Percentiles rank a stretch among this genome's conserved stretches.
Conservation (phyloP, 2,888 invertebrate species). For the Plebejus anna region DNA sequence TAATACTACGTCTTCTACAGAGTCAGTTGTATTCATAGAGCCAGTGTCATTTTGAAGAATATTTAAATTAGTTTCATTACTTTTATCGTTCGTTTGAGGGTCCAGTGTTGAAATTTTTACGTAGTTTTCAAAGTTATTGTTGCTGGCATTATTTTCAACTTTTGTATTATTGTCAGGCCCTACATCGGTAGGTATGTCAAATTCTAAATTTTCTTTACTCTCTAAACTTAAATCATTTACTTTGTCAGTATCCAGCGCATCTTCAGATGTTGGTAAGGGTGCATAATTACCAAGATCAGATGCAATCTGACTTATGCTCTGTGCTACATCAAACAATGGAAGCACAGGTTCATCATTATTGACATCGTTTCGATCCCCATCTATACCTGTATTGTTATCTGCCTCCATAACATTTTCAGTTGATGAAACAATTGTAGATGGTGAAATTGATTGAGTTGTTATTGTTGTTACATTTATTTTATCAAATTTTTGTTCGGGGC, state of each 20-base stretch:
- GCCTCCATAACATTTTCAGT: slow-evolving; percentile 51
- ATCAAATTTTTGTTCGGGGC: slow-evolving; percentile 46
- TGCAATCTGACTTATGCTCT: slow-evolving; percentile 75
- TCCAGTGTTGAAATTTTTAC: slow-evolving; percentile 67
- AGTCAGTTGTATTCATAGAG: slow-evolving; percentile 35
- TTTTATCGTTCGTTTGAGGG: slow-evolving; percentile 48
- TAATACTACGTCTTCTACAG: slow-evolving; percentile 34
- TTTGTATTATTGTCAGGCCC: slow-evolving; percentile 37
- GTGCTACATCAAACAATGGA: slow-evolving; percentile 67
- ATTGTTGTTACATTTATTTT: slow-evolving; percentile 61
- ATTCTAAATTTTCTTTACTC: slow-evolving; percentile 68
- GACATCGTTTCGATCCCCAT: slow-evolving; percentile 35
- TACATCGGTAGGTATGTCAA: slow-evolving; percentile 58
- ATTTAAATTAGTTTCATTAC: slow-evolving; percentile 33
- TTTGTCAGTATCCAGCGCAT: slow-evolving; percentile 57
- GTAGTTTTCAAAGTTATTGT: slow-evolving; percentile 51
- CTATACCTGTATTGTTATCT: slow-evolving; percentile 37
- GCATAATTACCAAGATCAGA: slow-evolving; percentile 66
- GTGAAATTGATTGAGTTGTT: slow-evolving; percentile 70
- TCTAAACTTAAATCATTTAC: slow-evolving; percentile 53
- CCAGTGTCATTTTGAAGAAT: slow-evolving; percentile 27
- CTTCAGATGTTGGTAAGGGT: slow-evolving; percentile 59
- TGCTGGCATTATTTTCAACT: not conserved
- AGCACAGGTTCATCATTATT: slow-evolving; percentile 48
- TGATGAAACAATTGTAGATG: slow-evolving; percentile 60